Evolutionary conservation across 2,113 vertebrate genomes (phyloP).

Genomic region (Callipepla californica): DNA sequence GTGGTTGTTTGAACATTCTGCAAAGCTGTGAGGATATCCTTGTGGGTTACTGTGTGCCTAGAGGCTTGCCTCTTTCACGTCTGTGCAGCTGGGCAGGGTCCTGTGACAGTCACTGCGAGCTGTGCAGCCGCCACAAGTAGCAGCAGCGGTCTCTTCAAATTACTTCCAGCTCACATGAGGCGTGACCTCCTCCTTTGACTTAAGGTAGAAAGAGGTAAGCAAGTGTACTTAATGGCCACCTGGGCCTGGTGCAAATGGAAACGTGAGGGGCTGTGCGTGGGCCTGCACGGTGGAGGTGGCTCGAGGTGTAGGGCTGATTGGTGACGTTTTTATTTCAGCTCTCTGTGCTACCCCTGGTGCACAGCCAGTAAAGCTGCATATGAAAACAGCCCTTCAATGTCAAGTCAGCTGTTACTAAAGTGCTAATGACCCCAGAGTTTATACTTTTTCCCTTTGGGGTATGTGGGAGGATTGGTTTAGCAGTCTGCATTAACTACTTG

Average conservation of each 20-base stretch:
- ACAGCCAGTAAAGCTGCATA: neutral
- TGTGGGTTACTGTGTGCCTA: neutral
- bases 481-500: neutral
- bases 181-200: neutral
- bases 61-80: neutral
- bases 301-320: neutral
- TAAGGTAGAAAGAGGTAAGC: neutral
- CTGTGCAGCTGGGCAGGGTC: neutral
- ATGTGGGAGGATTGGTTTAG: neutral
- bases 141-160: neutral
- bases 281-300: neutral
- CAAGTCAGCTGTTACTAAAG: neutral
- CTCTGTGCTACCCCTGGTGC: neutral
- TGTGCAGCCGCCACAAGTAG: neutral
- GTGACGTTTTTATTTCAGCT: neutral
- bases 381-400: neutral
- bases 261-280: rapidly evolving
- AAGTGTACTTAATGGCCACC: neutral
- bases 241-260: neutral
- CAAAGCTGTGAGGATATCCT: neutral
- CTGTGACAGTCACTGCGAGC: neutral
- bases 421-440: neutral
- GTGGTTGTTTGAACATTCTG: neutral
- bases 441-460: neutral
- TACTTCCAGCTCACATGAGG: neutral